A percentile compares a stretch with the other conserved stretches of the same genome.
These are phyloP conservation scores for Pterocles burchelli DNA, from an alignment of 2,113 vertebrate species.

Conservation along the genomic window DNA sequence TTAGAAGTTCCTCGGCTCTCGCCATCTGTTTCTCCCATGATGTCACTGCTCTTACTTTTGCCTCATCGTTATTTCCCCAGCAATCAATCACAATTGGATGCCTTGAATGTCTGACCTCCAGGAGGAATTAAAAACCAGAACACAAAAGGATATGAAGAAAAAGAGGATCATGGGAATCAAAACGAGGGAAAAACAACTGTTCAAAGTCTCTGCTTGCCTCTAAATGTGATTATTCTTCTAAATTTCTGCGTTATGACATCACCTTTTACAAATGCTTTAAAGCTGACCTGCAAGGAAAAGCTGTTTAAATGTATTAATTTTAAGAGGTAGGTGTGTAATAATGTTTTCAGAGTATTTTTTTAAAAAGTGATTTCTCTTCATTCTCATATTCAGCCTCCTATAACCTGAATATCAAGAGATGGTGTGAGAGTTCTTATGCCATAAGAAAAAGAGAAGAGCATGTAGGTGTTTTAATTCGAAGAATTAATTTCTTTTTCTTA, in stretches of 20 bases:
- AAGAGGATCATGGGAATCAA: neutral
- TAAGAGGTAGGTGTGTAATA: neutral
- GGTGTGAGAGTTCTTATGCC: neutral
- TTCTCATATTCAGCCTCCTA: neutral
- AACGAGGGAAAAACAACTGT: neutral
- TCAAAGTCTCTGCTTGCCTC: neutral
- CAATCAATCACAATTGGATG: conserved; percentile 19
- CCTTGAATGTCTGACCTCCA: conserved; percentile 22
- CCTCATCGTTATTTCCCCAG: conserved; percentile 30
- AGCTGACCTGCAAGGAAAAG: neutral
- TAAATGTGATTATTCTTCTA: neutral
- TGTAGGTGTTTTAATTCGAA: neutral
- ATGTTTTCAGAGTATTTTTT: neutral
- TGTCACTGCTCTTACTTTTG: conserved; percentile 51
- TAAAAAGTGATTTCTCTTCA: neutral
- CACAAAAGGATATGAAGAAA: neutral
- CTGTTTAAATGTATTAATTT: neutral
- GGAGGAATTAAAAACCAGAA: conserved; percentile 1
- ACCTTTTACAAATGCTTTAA: neutral
- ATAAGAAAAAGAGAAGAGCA: neutral
- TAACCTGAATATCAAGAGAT: neutral
- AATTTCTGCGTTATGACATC: neutral
- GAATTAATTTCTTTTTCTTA: neutral
- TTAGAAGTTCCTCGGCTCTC: conserved; percentile 52
- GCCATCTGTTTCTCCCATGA: conserved; percentile 63